Evolutionary conservation across 2,113 vertebrate species (phyloP), one percentile per base, ranked within the genome.

Genomic region (Mustela nigripes): DNA sequence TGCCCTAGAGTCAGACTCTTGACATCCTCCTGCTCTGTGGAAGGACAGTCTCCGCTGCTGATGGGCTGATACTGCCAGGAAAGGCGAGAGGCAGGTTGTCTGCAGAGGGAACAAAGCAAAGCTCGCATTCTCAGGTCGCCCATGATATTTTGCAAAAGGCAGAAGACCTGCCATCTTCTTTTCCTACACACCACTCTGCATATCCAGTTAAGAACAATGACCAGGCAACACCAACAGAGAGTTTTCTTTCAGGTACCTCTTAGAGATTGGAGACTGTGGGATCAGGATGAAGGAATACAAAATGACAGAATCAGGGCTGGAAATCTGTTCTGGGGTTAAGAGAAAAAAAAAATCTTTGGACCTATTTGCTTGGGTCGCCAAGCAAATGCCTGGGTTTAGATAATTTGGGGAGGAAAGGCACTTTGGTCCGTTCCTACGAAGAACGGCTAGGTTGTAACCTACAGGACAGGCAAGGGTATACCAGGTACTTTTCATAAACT

Each of bases 401-500:
- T 56, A 45, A 90, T 62, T n/a, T 62, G 65, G 42, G 15, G 11
- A 53, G 15, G 19, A 42, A 78, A 26, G 15, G 71, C 58, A n/a
- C 2, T 15, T 83, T 7, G n/a, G 76, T 5, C 24, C 28, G 16
- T 89, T 16, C 60, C 50, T 69, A 21, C 4, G 1, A 58, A 28
- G 2, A 58, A 48, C 76, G 16, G 48, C 39, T 45, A 19, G 22
- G 11, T 53, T 89, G 56, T 39, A 74, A 74, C 33, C 36, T 48
- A 45, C 7, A 65, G 14, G 21, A 48, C 5, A 16, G 14, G 89
- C 65, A 12, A 26, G 9, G 67, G 26, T 4, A 8, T 26, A 58
- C 36, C 67, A 26, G 3, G 11, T 89, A 42, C 58, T 76, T 50
- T 95, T 94, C 67, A 36, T 91, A 84, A 93, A 78, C 53, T 21